Conservation (phyloP, 2,797 vertebrate species). For the Phoxinus dragarum region DNA sequence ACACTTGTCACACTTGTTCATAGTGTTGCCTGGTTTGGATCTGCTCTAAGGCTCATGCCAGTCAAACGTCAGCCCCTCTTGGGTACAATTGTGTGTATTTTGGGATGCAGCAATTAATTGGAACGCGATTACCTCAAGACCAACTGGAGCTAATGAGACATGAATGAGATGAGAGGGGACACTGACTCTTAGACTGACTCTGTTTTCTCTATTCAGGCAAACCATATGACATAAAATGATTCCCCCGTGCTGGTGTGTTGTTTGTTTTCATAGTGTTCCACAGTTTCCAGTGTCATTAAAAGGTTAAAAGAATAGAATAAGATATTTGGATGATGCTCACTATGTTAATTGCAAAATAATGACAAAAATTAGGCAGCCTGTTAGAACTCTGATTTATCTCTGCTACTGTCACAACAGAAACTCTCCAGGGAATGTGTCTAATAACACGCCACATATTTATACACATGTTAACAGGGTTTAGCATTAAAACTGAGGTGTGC, state of each 20-base stretch:
- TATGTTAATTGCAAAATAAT: slow-evolving; percentile 33
- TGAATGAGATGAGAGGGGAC: slow-evolving; percentile 49
- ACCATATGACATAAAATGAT: neutral
- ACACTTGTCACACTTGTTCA: slow-evolving; percentile 45
- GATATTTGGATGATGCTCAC: slow-evolving; percentile 28
- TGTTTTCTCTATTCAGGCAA: neutral
- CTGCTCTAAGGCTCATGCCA: slow-evolving; percentile 42
- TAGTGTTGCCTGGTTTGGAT: slow-evolving; percentile 51
- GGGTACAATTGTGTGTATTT: slow-evolving; percentile 54
- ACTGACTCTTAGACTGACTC: neutral
- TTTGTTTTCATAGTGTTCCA: slow-evolving; percentile 11
- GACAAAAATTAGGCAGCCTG: slow-evolving; percentile 39
- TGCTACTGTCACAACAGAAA: slow-evolving; percentile 34
- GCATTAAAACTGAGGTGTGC: slow-evolving; percentile 11
- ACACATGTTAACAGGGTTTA: slow-evolving; percentile 34
- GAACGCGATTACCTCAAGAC: slow-evolving; percentile 52
- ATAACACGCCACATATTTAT: neutral
- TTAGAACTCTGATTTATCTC: slow-evolving; percentile 42
- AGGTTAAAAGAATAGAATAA: slow-evolving; percentile 35
- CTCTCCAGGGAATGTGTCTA: neutral
- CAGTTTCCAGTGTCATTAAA: slow-evolving; percentile 22
- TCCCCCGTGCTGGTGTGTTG: neutral
- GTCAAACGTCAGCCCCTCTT: slow-evolving; percentile 46
- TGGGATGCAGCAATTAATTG: slow-evolving; percentile 56
- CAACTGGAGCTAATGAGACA: slow-evolving; percentile 56